phyloP scores from a whole-genome alignment of 2,113 vertebrate genomes.

The Atractosteus spatula region DNA sequence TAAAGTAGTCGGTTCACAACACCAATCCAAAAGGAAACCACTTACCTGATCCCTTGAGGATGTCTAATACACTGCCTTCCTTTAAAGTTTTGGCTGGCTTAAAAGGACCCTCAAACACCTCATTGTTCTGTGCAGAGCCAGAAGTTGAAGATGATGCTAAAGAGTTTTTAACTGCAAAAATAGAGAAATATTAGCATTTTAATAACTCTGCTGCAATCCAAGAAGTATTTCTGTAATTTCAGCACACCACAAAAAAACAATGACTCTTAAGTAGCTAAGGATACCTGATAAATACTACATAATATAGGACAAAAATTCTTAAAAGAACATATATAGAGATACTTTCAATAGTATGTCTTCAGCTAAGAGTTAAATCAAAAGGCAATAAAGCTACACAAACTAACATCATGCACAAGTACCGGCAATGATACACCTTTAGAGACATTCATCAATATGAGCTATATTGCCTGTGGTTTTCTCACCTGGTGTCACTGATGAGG shows the following conservation, averaged over 20 bases:
- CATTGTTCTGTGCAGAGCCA: conserved; percentile 58
- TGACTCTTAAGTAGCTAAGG: too few relatives aligned
- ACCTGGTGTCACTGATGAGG: conserved; percentile 63
- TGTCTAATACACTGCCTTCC: conserved; percentile 91
- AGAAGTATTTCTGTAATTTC: too few relatives aligned
- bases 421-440: too few relatives aligned
- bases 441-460: too few relatives aligned
- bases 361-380: neutral
- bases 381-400: too few relatives aligned
- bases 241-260: too few relatives aligned
- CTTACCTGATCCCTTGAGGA: conserved; percentile 87
- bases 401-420: too few relatives aligned
- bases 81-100: conserved; percentile 84
- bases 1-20: too few relatives aligned
- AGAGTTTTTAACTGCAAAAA: conserved; percentile 14
- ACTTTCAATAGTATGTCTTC: neutral
- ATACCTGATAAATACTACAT: neutral
- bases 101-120: conserved; percentile 74
- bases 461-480: conserved; percentile 22
- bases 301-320: neutral
- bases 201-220: too few relatives aligned
- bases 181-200: neutral
- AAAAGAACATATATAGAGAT: neutral
- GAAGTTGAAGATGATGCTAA: conserved; percentile 22
- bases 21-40: neutral